These are phyloP conservation scores for Orestias chungarensis DNA, from an alignment of 2,797 vertebrate genomes.

Conservation along the genomic window DNA sequence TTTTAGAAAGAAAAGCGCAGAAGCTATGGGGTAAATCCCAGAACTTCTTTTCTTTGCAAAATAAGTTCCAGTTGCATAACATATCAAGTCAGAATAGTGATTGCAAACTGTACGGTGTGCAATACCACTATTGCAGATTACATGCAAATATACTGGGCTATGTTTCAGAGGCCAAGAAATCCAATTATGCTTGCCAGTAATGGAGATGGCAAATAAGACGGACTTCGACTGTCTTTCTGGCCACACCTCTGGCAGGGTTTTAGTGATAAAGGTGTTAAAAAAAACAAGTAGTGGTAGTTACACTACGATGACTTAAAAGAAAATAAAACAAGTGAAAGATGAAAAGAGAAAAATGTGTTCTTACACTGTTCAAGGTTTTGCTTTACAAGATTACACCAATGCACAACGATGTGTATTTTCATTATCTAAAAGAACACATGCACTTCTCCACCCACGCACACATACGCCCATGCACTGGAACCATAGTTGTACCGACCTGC, in stretches of 20 bases:
- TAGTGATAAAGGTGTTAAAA: background rate
- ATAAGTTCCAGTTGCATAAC: background rate
- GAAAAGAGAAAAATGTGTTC: no score
- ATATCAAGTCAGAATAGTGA: background rate
- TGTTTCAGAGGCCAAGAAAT: background rate
- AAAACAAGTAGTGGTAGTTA: background rate
- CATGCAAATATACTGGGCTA: background rate
- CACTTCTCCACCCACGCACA: slow-evolving; percentile 35
- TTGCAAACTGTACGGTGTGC: background rate
- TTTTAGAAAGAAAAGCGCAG: slow-evolving; percentile 44
- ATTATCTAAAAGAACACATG: background rate
- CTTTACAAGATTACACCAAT: slow-evolving; percentile 7
- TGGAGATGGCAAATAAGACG: background rate
- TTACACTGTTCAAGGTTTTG: slow-evolving; percentile 30
- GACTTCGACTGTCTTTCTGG: background rate
- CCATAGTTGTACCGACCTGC: slow-evolving; percentile 79
- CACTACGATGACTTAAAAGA: background rate
- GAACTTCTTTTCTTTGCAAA: slow-evolving; percentile 7
- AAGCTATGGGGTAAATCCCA: slow-evolving; percentile 31
- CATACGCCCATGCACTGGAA: slow-evolving; percentile 54
- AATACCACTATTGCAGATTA: background rate
- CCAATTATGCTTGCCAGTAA: background rate
- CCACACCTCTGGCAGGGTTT: background rate
- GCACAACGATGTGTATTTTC: slow-evolving; percentile 17
- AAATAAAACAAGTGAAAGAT: background rate